Conservation (phyloP, 2,888 invertebrate genomes). For the Chrysolina americana region DNA sequence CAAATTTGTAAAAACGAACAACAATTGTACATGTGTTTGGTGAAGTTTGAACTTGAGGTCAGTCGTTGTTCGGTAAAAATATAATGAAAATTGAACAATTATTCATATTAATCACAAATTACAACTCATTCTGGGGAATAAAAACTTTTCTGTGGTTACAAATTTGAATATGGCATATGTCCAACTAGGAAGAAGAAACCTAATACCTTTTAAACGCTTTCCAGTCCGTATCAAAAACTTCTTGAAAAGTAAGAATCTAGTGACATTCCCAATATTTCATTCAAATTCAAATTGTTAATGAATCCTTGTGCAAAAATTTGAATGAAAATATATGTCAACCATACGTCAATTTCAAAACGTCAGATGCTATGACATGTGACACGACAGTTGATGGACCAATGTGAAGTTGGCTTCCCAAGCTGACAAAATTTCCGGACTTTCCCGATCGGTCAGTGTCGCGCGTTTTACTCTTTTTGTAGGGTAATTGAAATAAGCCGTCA, state of each 20-base stretch:
- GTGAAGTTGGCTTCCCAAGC: too few relatives aligned
- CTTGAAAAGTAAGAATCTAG: neutral
- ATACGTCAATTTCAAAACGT: too few relatives aligned
- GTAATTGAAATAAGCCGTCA: too few relatives aligned
- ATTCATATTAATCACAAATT: neutral
- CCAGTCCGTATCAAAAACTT: neutral
- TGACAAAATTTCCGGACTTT: too few relatives aligned
- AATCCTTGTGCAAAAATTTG: neutral
- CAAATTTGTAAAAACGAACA: too few relatives aligned
- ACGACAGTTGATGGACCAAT: too few relatives aligned
- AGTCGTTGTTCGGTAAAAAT: neutral
- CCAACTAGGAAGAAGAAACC: neutral
- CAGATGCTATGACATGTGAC: too few relatives aligned
- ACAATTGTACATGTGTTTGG: too few relatives aligned
- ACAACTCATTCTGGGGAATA: neutral
- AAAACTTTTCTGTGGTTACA: neutral
- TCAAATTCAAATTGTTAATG: neutral
- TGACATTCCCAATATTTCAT: neutral
- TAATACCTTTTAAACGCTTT: conserved; percentile 16
- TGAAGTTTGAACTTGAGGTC: neutral
- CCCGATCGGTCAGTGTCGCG: too few relatives aligned
- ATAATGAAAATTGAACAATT: neutral
- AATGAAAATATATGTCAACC: too few relatives aligned
- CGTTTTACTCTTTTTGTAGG: too few relatives aligned
- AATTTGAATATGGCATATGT: neutral